These are phyloP conservation scores for Peromyscus californicus DNA, from an alignment of 2,113 vertebrate species.

Conservation along the genomic window DNA sequence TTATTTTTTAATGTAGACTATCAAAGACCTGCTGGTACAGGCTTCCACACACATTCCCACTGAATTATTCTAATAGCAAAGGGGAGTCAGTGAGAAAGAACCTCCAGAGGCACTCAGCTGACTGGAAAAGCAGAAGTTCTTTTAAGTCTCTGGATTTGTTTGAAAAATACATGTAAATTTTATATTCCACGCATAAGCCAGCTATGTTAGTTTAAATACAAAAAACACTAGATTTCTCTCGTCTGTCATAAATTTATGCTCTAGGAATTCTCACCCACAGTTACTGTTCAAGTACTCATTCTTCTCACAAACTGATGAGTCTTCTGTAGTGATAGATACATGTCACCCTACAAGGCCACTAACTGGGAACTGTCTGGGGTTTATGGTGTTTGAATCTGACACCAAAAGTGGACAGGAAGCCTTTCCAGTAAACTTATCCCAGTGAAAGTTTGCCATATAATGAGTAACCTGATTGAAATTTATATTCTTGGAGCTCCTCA, in stretches of 20 bases:
- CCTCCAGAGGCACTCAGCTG: slow-evolving; percentile 44
- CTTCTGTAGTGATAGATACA: rapidly evolving
- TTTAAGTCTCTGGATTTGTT: slow-evolving; percentile 63
- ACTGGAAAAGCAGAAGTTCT: slow-evolving; percentile 43
- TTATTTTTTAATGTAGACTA: slow-evolving; percentile 67
- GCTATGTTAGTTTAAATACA: slow-evolving; percentile 53
- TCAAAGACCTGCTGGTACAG: slow-evolving; percentile 12
- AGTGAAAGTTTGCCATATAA: neutral
- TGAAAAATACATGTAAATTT: slow-evolving; percentile 69
- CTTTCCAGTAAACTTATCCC: neutral
- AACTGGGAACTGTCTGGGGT: rapidly evolving
- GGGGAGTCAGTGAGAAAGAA: neutral
- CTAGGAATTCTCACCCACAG: neutral
- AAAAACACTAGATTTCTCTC: slow-evolving; percentile 13
- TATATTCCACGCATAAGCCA: slow-evolving; percentile 50
- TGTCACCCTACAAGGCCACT: neutral
- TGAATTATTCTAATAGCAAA: slow-evolving; percentile 73
- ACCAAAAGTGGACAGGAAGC: neutral
- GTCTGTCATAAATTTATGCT: slow-evolving; percentile 3
- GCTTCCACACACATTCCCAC: slow-evolving; percentile 18
- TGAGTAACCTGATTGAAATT: neutral
- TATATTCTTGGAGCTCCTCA: neutral
- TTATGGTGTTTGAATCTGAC: neutral
- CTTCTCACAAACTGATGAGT: rapidly evolving
- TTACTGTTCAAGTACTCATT: rapidly evolving